phyloP scores from a whole-genome alignment of 2,888 invertebrate genomes.

The Eugnorisma glareosa region DNA sequence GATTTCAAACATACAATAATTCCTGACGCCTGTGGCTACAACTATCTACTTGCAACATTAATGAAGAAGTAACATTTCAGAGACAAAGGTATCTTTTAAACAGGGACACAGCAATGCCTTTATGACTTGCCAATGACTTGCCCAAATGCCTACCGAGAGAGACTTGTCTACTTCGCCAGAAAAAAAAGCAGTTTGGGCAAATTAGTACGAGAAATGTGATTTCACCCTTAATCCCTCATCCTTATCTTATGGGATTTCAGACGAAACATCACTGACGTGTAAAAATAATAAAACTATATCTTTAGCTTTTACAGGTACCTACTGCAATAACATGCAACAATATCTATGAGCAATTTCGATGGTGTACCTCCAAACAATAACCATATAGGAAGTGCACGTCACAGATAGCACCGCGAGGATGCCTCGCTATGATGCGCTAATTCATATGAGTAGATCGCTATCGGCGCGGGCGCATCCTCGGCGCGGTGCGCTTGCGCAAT shows the following conservation, averaged over 20 bases:
- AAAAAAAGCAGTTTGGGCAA: no score
- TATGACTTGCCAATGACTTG: not conserved
- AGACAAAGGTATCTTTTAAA: not conserved
- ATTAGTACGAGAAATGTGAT: not conserved
- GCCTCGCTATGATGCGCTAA: constrained; percentile 63
- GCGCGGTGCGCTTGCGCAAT: constrained; percentile 62
- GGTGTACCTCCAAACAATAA: constrained; percentile 50
- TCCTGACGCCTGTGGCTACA: no score
- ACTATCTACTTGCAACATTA: not conserved
- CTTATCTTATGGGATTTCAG: not conserved
- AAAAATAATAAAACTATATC: not conserved
- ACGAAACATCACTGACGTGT: not conserved
- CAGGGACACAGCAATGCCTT: not conserved
- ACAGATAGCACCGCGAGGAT: constrained; percentile 60
- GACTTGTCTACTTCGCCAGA: not conserved
- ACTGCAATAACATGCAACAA: constrained; percentile 5
- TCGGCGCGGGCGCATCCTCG: constrained; percentile 64
- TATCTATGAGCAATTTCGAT: constrained; percentile 41
- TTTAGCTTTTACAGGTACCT: not conserved
- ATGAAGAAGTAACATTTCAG: not conserved
- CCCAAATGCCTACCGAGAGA: not conserved
- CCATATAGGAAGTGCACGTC: constrained; percentile 60
- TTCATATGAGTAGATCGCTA: constrained; percentile 64
- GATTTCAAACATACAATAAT: not conserved
- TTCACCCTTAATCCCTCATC: not conserved